Evolutionary conservation across 2,113 vertebrate genomes (phyloP).

Genomic region (Psettodes erumei): DNA sequence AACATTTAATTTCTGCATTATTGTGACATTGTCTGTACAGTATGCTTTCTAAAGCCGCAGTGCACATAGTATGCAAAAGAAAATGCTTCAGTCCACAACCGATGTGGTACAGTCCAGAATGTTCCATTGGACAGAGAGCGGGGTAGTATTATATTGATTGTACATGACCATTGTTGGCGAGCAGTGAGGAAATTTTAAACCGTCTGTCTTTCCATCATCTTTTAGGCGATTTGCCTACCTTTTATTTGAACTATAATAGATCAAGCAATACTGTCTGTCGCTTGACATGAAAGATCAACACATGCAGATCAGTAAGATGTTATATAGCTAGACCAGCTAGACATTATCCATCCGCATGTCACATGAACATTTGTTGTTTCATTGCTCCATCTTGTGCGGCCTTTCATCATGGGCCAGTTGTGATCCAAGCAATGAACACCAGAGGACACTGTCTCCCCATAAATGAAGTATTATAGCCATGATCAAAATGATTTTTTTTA

Average conservation of each 20-base stretch:
- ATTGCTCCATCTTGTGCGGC: conserved; percentile 52
- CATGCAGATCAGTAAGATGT: neutral
- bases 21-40: no score
- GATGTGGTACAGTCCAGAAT: conserved; percentile 22
- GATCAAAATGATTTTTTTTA: neutral
- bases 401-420: neutral
- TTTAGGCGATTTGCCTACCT: neutral
- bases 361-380: neutral
- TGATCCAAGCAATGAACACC: conserved; percentile 34
- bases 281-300: neutral
- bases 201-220: neutral
- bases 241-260: neutral
- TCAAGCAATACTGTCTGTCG: neutral
- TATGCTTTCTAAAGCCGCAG: no score
- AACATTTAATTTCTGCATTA: neutral
- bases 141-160: neutral
- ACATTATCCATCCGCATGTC: neutral
- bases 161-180: neutral
- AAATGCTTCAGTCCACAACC: neutral
- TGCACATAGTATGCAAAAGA: neutral
- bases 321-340: neutral
- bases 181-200: neutral
- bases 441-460: conserved; percentile 64
- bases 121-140: neutral
- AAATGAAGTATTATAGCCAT: conserved; percentile 17